These are phyloP conservation scores for Apaloderma vittatum DNA, from an alignment of 2,113 vertebrate genomes.

Conservation along the genomic window DNA sequence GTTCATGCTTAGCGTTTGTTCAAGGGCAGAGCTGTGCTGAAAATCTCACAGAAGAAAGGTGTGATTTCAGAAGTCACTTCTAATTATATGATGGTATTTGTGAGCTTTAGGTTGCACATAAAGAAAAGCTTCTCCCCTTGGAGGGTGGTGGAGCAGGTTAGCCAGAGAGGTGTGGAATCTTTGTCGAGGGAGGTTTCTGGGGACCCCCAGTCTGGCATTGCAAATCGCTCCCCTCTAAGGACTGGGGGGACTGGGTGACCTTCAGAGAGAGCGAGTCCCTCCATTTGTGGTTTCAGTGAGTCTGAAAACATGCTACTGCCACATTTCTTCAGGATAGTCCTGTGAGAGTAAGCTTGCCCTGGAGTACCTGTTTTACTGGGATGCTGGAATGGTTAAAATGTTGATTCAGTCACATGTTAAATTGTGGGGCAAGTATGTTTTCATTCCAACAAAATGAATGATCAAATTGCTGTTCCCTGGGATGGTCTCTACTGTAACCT, in stretches of 20 bases:
- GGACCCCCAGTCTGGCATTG: not conserved
- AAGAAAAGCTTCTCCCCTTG: not conserved
- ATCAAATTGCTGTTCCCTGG: not conserved
- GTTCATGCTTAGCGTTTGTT: not conserved
- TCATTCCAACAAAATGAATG: not conserved
- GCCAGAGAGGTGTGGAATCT: too few species aligned
- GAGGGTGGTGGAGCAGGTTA: not conserved
- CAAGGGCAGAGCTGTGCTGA: not conserved
- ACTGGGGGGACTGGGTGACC: not conserved
- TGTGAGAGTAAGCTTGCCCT: not conserved
- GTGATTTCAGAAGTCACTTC: constrained; percentile 26
- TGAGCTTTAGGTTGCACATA: not conserved
- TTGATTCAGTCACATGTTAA: not conserved
- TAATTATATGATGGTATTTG: not conserved
- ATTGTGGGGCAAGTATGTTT: not conserved
- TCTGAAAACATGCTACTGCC: not conserved
- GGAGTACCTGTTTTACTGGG: not conserved
- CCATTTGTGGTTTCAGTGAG: not conserved
- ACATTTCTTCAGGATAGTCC: not conserved
- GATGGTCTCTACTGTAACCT: not conserved
- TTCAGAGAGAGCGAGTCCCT: not conserved
- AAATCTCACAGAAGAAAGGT: not conserved
- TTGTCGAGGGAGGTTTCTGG: not conserved
- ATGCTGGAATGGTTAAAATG: not conserved
- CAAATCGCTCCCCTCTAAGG: not conserved